Evolutionary conservation across 1,140 invertebrate species (phyloP).

Genomic region (Lepidostoma basale): DNA sequence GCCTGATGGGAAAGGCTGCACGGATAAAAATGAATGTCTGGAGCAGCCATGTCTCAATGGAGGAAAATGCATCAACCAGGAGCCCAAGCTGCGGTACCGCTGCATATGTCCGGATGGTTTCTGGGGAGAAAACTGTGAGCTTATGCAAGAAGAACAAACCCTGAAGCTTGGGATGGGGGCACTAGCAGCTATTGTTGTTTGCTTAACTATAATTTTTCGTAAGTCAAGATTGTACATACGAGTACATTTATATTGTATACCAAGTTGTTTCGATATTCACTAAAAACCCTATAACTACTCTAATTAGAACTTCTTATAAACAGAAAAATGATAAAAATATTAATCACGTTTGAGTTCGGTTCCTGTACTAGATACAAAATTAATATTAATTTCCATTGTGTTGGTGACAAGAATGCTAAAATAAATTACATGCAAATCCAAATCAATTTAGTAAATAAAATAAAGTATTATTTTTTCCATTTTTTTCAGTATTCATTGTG

Average conservation of each 20-base stretch:
- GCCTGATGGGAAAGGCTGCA: conserved; percentile 64
- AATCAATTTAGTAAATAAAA: background rate
- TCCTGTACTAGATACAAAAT: too few species aligned
- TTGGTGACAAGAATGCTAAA: too few species aligned
- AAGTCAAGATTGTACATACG: conserved; percentile 50
- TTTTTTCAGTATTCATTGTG: conserved; percentile 40
- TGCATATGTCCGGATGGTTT: conserved; percentile 67
- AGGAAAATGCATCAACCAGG: conserved; percentile 64
- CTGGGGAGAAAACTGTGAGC: conserved; percentile 70
- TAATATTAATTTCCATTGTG: too few species aligned
- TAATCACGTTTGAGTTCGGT: too few species aligned
- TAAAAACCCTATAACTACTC: too few species aligned
- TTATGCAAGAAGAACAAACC: conserved; percentile 66
- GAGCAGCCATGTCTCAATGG: conserved; percentile 67
- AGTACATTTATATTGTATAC: background rate
- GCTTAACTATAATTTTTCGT: conserved; percentile 67
- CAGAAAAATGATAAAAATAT: too few species aligned
- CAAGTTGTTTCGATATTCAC: background rate
- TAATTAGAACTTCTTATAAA: too few species aligned
- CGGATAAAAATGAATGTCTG: conserved; percentile 67
- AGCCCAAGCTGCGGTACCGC: conserved; percentile 61
- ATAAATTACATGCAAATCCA: background rate
- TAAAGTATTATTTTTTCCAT: conserved; percentile 43
- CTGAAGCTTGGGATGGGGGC: conserved; percentile 67
- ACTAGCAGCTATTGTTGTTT: conserved; percentile 67